Evolutionary conservation across 2,113 vertebrate genomes (phyloP).

Genomic region (Athene cunicularia): DNA sequence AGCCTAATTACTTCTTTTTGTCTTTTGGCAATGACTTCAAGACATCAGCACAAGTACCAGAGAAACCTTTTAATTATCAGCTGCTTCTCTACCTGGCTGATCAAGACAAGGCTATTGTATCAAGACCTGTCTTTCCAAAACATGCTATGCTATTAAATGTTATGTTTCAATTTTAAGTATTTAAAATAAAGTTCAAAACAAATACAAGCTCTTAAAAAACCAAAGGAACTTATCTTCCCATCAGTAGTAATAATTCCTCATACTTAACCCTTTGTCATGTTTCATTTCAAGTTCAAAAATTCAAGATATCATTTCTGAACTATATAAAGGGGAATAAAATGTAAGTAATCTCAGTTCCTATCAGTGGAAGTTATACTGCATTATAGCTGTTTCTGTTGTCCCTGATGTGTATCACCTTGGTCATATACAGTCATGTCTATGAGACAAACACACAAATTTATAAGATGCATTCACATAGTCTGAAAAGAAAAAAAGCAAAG

Average conservation of each 20-base stretch:
- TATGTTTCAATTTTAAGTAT: not conserved
- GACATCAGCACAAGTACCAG: not conserved
- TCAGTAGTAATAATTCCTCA: not conserved
- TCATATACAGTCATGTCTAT: fast-evolving
- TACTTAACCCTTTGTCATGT: not conserved
- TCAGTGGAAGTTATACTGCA: not conserved
- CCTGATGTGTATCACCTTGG: too few species aligned
- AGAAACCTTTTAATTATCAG: not conserved
- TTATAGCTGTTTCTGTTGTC: not conserved
- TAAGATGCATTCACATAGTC: not conserved
- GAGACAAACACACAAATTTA: not conserved
- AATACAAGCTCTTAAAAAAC: not conserved
- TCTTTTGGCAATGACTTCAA: not conserved
- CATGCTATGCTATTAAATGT: not conserved
- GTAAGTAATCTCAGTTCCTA: not conserved
- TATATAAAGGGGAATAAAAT: not conserved
- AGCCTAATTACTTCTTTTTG: not conserved
- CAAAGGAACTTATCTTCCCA: not conserved
- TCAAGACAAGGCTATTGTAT: not conserved
- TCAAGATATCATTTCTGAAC: not conserved
- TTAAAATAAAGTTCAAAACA: not conserved
- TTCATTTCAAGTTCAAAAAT: not conserved
- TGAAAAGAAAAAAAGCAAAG: not conserved
- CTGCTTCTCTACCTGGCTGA: not conserved
- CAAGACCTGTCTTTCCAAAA: not conserved